phyloP scores from a whole-genome alignment of 2,797 vertebrate species.

The Acrocephalus scirpaceus region DNA sequence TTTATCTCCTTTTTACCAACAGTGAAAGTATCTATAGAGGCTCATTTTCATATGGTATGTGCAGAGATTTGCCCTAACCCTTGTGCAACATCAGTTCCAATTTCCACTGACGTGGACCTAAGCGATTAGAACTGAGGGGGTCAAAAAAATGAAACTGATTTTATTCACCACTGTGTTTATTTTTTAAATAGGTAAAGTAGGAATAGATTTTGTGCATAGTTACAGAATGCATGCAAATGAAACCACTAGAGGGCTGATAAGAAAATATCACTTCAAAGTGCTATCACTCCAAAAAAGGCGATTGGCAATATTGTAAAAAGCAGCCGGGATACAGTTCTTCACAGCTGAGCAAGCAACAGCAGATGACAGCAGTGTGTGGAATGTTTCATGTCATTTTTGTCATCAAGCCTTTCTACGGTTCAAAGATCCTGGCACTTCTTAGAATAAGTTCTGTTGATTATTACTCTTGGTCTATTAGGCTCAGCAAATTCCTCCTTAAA shows the following conservation, averaged over 20 bases:
- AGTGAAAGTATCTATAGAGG: constrained; percentile 75
- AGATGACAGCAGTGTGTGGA: constrained; percentile 47
- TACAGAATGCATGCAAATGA: constrained; percentile 75
- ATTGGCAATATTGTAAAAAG: constrained; percentile 66
- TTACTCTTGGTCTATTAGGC: not conserved
- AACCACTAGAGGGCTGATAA: constrained; percentile 54
- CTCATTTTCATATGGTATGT: constrained; percentile 68
- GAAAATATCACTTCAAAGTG: constrained; percentile 66
- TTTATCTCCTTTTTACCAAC: constrained; percentile 68
- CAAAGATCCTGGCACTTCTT: not conserved
- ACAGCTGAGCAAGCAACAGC: constrained; percentile 73
- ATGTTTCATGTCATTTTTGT: constrained; percentile 43
- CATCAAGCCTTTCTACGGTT: not conserved
- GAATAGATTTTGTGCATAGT: constrained; percentile 66
- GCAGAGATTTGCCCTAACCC: constrained; percentile 61
- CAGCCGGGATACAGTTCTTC: constrained; percentile 69
- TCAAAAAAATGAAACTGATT: constrained; percentile 61
- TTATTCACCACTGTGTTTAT: constrained; percentile 66
- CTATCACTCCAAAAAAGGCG: constrained; percentile 42
- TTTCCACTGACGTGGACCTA: constrained; percentile 52
- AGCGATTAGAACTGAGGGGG: constrained; percentile 52
- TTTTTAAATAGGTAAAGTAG: constrained; percentile 69
- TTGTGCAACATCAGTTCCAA: constrained; percentile 57
- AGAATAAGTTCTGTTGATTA: constrained; percentile 10
- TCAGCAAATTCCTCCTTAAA: constrained; percentile 18